Percentiles rank a stretch among this genome's conserved stretches.
These are phyloP conservation scores for Trichogramma pretiosum DNA, from an alignment of 1,140 invertebrate species.

Conservation along the genomic window DNA sequence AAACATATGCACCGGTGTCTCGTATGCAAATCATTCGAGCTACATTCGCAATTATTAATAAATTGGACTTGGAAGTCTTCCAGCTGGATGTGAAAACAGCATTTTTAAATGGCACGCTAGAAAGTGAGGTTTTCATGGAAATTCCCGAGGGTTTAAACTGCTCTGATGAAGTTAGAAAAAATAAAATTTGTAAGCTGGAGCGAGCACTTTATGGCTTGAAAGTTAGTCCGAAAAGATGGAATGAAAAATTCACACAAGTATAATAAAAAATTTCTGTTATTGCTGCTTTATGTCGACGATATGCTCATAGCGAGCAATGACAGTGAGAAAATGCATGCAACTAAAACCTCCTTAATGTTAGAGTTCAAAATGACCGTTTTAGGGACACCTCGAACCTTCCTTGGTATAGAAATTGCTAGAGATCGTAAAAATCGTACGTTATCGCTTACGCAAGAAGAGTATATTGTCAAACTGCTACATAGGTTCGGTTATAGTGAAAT, in stretches of 20 bases:
- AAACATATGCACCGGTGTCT: conserved; percentile 11
- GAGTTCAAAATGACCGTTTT: conserved; percentile 12
- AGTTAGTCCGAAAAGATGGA: conserved; percentile 28
- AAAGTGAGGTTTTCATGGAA: conserved; percentile 40
- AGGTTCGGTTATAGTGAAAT: conserved; percentile 6
- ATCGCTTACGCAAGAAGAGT: neutral
- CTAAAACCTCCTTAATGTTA: conserved; percentile 2
- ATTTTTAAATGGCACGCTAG: conserved; percentile 28
- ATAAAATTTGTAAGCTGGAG: conserved; percentile 22
- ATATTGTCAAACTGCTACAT: conserved; percentile 2
- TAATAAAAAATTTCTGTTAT: neutral
- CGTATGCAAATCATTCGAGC: conserved; percentile 8
- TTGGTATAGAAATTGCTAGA: conserved; percentile 1
- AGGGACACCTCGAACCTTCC: conserved; percentile 2
- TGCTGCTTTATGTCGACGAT: conserved; percentile 13
- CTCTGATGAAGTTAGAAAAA: conserved; percentile 1
- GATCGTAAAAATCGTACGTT: neutral
- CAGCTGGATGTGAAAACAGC: conserved; percentile 36
- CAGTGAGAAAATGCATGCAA: neutral
- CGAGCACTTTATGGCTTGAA: conserved; percentile 31
- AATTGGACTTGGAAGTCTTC: conserved; percentile 20
- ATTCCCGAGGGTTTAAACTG: conserved; percentile 25
- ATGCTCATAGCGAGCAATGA: conserved; percentile 14
- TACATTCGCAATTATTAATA: conserved; percentile 17
- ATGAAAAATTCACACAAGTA: conserved; percentile 21